These are phyloP conservation scores for Drosophila pachea DNA, from an alignment of 1,140 invertebrate species.

Conservation along the genomic window DNA sequence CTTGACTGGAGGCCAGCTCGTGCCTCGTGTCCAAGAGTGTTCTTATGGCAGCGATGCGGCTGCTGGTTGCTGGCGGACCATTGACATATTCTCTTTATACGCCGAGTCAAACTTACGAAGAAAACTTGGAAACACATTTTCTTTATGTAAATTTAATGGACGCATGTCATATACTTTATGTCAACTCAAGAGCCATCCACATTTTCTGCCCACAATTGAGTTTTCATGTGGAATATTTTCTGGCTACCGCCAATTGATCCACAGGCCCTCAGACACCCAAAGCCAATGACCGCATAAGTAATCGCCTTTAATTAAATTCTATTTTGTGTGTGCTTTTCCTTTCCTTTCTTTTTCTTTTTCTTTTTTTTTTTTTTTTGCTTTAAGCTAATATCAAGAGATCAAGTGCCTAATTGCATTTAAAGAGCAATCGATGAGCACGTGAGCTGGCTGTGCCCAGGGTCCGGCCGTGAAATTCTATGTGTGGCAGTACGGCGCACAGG, in stretches of 20 bases:
- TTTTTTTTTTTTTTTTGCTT: conserved; percentile 21
- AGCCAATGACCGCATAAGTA: conserved; percentile 43
- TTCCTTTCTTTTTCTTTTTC: no score
- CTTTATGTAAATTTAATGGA: conserved; percentile 50
- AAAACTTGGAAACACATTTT: conserved; percentile 41
- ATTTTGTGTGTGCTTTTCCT: background rate
- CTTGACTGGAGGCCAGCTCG: background rate
- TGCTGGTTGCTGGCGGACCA: conserved; percentile 23
- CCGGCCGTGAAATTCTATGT: conserved; percentile 27
- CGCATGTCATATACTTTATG: conserved; percentile 43
- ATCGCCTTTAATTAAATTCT: conserved; percentile 61
- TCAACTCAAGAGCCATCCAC: conserved; percentile 3
- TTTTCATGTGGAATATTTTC: conserved; percentile 7
- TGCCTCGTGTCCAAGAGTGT: conserved; percentile 2
- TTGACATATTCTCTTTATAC: conserved; percentile 48
- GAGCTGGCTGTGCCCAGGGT: background rate
- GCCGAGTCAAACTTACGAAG: conserved; percentile 21
- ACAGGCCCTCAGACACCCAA: background rate
- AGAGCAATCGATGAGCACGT: conserved; percentile 33
- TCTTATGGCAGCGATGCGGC: conserved; percentile 10
- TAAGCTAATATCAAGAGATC: conserved; percentile 47
- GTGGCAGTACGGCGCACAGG: conserved; percentile 8
- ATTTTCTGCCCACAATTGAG: conserved; percentile 4
- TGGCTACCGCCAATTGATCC: conserved; percentile 16
- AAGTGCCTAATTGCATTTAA: conserved; percentile 50